Percentiles rank a stretch among this genome's conserved stretches.
phyloP scores from a whole-genome alignment of 1,140 invertebrate species.

The Musca domestica region DNA sequence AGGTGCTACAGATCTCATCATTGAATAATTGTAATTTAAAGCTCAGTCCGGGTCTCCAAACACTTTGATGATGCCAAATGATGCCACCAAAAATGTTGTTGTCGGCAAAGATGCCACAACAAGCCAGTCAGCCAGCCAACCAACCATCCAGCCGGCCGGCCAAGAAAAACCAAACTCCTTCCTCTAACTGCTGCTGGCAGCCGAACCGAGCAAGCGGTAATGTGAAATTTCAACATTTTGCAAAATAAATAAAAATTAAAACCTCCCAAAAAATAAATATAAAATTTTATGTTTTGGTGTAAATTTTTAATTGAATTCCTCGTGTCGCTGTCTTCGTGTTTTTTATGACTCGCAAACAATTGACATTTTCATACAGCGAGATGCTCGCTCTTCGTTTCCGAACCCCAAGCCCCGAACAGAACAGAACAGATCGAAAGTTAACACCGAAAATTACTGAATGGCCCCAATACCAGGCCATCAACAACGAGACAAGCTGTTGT shows the following conservation, averaged over 20 bases:
- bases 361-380: no score
- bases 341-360: no score
- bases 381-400: no score
- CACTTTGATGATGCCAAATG: constrained; percentile 1
- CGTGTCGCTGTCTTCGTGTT: no score
- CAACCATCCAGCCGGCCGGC: background rate
- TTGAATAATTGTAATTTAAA: constrained; percentile 22
- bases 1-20: constrained; percentile 20
- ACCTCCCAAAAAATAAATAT: background rate
- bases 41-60: background rate
- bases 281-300: constrained; percentile 4
- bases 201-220: no score
- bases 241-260: constrained; percentile 4
- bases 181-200: no score
- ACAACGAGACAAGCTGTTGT: no score
- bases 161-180: no score
- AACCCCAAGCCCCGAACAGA: no score
- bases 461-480: no score
- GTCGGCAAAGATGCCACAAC: background rate
- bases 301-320: constrained; percentile 9
- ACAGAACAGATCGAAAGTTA: no score
- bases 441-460: no score
- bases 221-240: background rate
- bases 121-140: background rate
- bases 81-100: background rate